Evolutionary conservation across 1,140 invertebrate genomes (phyloP), one percentile per base, ranked within the genome.

Genomic region (Lamellibrachia luymesi): DNA sequence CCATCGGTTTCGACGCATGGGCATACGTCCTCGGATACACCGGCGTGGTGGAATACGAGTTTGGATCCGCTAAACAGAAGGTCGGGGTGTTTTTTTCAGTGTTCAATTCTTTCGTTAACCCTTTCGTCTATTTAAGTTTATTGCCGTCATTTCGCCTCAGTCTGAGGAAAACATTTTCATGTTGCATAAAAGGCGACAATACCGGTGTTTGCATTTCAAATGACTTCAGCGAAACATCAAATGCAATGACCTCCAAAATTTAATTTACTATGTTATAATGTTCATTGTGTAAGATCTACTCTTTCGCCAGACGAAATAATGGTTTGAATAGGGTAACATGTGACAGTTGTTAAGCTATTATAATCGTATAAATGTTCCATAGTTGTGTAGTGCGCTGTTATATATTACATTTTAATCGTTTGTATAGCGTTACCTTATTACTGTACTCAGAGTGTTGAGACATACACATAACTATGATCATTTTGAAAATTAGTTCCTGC

Each of bases 71-170:
- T 50, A 49, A 89, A 13, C 92, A 93, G 52, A 93, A 93, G 51
- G 92, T 93, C 52, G 92, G 92, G 7, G 64, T 93, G 52, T 93
- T 91, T 93, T 80, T 93, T 0, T 91, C 92, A 1, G 89, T 89
- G 38, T 49, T 93, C 80, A 93, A 93, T 80, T 93, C 92, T 17
- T 80, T 49, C 38, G 92, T 51, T 49, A 93, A 80, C 13, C 92
- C 92, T 6, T 93, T 93, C 56, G 92, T 93, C 22, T 93, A 93
- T 93, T 22, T 80, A 27, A 17, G 5, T 49, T 25, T 93, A 50
- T n/a, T 93, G 92, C 92, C 92, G n/a, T 7, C 89, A 22, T 93
- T 89, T 56, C 49, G 92, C 17, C 52, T 49, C 27, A 89, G 92
- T 49, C 27, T 93, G 56, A 90, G 38, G 38, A 49, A 93, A 90